Conservation (phyloP, 2,888 invertebrate species). For the Tenthredo amoena region DNA sequence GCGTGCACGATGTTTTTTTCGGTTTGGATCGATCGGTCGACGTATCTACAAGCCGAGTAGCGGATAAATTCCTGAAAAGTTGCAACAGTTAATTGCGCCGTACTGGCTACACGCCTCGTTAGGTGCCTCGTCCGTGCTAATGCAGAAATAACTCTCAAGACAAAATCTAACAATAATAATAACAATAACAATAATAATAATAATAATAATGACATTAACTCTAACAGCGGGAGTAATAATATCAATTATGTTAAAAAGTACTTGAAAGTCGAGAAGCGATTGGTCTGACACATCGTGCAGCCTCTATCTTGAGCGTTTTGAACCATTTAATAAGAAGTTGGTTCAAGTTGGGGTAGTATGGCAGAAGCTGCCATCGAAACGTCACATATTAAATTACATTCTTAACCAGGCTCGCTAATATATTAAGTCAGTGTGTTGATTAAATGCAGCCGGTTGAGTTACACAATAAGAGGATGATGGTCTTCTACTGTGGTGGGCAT, state of each 20-base stretch:
- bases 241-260: background rate
- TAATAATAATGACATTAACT: background rate
- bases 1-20: constrained; percentile 16
- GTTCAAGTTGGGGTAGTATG: background rate
- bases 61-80: constrained; percentile 45
- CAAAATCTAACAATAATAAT: constrained; percentile 10
- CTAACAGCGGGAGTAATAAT: background rate
- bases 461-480: constrained; percentile 46
- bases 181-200: background rate
- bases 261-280: background rate
- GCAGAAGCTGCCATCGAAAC: constrained; percentile 63
- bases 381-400: constrained; percentile 74
- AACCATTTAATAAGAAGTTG: background rate
- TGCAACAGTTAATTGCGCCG: constrained; percentile 48
- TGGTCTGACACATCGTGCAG: background rate
- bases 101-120: constrained; percentile 34
- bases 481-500: constrained; percentile 15
- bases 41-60: constrained; percentile 41
- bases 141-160: constrained; percentile 38
- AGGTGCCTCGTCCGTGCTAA: constrained; percentile 24
- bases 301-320: background rate
- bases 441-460: constrained; percentile 59
- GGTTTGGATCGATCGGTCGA: constrained; percentile 37
- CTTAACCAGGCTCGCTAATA: constrained; percentile 67
- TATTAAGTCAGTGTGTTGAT: constrained; percentile 62